These are phyloP conservation scores for Lathamus discolor DNA, from an alignment of 2,113 vertebrate genomes.

Conservation along the genomic window DNA sequence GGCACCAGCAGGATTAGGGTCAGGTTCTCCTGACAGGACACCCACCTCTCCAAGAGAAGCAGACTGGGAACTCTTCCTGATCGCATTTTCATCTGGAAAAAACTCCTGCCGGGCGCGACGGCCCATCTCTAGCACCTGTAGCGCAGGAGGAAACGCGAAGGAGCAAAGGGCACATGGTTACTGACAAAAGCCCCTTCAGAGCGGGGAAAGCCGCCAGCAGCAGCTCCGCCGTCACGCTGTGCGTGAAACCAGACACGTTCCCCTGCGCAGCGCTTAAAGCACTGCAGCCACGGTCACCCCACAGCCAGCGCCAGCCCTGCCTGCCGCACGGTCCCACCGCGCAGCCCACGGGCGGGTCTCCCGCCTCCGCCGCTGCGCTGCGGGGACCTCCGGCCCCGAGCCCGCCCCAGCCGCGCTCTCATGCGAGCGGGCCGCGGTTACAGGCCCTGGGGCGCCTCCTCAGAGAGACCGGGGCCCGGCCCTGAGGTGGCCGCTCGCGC, in stretches of 20 bases:
- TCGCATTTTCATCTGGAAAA: constrained; percentile 69
- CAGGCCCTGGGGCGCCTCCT: too few relatives aligned
- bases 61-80: constrained; percentile 74
- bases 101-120: constrained; percentile 83
- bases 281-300: accelerated
- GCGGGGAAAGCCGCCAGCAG: accelerated
- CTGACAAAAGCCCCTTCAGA: accelerated
- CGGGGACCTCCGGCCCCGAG: neutral
- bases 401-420: too few relatives aligned
- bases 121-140: constrained; percentile 84
- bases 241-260: neutral
- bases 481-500: neutral
- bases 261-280: accelerated
- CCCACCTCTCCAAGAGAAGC: constrained; percentile 79
- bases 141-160: accelerated
- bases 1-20: neutral
- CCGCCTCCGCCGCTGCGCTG: neutral
- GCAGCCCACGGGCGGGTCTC: neutral
- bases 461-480: too few relatives aligned
- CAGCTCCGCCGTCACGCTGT: neutral
- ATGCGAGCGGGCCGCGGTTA: neutral
- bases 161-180: neutral
- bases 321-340: accelerated
- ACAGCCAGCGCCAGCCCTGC: neutral
- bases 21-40: neutral